phyloP scores from a whole-genome alignment of 2,797 vertebrate genomes.

The Rhabdophis nuchalis region DNA sequence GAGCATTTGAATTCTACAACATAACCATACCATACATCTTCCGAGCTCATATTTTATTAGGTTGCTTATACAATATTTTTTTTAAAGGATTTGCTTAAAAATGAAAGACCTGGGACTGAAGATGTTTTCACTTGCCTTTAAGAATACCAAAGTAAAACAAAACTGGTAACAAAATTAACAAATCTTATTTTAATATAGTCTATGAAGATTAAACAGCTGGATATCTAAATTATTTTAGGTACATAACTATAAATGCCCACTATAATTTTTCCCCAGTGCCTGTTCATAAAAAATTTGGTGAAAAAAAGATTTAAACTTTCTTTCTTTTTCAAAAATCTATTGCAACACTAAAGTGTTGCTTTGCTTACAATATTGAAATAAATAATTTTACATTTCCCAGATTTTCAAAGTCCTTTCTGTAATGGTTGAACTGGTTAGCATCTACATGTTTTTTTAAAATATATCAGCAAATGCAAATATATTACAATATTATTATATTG shows the following conservation, averaged over 20 bases:
- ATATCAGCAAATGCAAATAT: not conserved
- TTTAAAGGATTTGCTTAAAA: not conserved
- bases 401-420: not conserved
- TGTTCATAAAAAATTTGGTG: not conserved
- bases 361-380: not conserved
- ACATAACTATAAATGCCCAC: not conserved
- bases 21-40: slow-evolving; percentile 71
- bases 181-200: not conserved
- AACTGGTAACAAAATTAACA: not conserved
- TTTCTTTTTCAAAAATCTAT: not conserved
- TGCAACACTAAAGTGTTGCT: not conserved
- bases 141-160: not conserved
- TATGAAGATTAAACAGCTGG: slow-evolving; percentile 11
- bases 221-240: not conserved
- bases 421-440: not conserved
- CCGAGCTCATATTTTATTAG: slow-evolving; percentile 65
- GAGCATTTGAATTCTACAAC: slow-evolving; percentile 54
- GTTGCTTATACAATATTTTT: slow-evolving; percentile 12
- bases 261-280: not conserved
- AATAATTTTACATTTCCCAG: not conserved
- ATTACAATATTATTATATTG: not conserved
- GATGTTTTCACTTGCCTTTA: not conserved
- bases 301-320: not conserved
- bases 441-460: not conserved
- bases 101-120: not conserved